phyloP scores from a whole-genome alignment of 2,113 vertebrate species.

The Percina caprodes region DNA sequence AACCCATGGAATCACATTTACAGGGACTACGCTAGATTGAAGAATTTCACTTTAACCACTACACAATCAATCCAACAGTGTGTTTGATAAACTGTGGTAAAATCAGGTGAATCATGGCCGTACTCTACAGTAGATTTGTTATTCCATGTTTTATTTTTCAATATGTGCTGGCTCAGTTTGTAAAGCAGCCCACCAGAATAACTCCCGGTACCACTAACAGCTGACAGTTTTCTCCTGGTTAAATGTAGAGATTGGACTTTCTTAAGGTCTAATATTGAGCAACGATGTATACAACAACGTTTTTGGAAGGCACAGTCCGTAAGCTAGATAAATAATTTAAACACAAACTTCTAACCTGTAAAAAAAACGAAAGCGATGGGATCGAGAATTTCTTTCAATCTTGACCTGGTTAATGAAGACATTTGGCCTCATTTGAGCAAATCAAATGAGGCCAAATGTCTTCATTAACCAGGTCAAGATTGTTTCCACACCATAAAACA shows the following conservation, averaged over 20 bases:
- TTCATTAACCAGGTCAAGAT: neutral
- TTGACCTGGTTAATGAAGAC: too few species aligned
- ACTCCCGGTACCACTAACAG: neutral
- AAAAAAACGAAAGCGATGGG: neutral
- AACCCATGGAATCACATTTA: too few species aligned
- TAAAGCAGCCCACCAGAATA: neutral
- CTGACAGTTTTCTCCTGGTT: neutral
- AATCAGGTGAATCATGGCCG: slow-evolving; percentile 2
- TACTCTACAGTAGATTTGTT: neutral
- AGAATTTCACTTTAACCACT: neutral
- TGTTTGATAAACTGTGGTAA: neutral
- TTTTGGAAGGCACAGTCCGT: neutral
- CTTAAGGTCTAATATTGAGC: neutral
- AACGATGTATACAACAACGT: neutral
- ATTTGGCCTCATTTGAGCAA: too few species aligned
- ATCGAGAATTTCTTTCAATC: too few species aligned
- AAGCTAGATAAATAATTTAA: neutral
- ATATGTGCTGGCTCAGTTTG: neutral
- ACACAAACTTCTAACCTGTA: neutral
- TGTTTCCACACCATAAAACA: neutral
- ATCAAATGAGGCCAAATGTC: neutral
- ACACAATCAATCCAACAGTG: neutral
- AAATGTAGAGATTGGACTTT: neutral
- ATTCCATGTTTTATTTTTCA: neutral
- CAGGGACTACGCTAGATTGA: too few species aligned